phyloP scores from a whole-genome alignment of 2,888 invertebrate species.

The Ormyrus labotus region DNA sequence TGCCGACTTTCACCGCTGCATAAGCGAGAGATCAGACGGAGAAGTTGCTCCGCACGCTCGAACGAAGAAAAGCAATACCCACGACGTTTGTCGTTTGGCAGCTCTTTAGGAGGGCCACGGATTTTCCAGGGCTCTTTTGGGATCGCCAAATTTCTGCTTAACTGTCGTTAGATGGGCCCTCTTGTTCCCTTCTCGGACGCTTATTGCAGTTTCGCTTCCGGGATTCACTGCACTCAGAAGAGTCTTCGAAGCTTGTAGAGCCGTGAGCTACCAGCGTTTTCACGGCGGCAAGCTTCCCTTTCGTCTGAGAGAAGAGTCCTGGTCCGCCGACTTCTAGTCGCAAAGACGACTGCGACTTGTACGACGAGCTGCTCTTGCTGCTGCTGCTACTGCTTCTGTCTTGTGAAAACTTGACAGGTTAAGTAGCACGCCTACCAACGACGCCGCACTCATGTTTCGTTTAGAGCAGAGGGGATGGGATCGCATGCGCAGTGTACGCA shows the following conservation, averaged over 20 bases:
- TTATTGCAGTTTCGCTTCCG: no score
- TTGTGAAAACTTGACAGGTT: slow-evolving; percentile 56
- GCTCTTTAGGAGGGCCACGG: no score
- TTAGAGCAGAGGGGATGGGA: no score
- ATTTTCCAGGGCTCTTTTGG: no score
- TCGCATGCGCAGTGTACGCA: no score
- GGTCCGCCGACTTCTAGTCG: slow-evolving; percentile 22
- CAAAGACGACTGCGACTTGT: slow-evolving; percentile 22
- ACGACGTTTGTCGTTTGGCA: no score
- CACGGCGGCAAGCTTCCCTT: not conserved
- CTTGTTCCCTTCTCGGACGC: no score
- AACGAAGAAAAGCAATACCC: not conserved
- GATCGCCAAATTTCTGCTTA: no score
- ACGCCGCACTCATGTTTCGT: slow-evolving; percentile 48
- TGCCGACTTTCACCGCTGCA: slow-evolving; percentile 71
- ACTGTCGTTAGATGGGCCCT: no score
- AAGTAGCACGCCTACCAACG: slow-evolving; percentile 59
- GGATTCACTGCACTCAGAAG: slow-evolving; percentile 28
- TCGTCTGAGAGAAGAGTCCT: not conserved
- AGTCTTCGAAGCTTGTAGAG: slow-evolving; percentile 9
- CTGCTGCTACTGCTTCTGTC: slow-evolving; percentile 42
- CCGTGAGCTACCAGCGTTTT: slow-evolving; percentile 11
- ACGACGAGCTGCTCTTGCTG: slow-evolving; percentile 27
- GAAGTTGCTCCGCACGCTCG: not conserved
- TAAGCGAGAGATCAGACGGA: slow-evolving; percentile 59